Percentiles rank a stretch among this genome's conserved stretches.
phyloP scores from a whole-genome alignment of 2,797 vertebrate species.

The Nannoperca obscura region DNA sequence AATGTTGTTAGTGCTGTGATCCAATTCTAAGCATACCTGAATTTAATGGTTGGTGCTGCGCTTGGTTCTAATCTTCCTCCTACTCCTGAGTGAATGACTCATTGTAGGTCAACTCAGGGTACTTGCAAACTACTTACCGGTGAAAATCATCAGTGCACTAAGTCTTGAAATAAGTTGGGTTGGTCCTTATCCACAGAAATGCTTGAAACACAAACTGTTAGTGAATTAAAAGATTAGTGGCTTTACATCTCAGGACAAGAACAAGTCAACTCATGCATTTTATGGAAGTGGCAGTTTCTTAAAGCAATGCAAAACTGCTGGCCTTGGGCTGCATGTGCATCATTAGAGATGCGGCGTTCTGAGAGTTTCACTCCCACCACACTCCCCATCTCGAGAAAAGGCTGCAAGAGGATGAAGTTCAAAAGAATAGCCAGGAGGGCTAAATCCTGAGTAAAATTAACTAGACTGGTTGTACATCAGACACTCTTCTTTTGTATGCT shows the following conservation, averaged over 20 bases:
- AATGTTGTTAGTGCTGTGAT: slow-evolving; percentile 32
- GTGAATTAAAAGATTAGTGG: slow-evolving; percentile 53
- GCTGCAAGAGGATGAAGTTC: slow-evolving; percentile 59
- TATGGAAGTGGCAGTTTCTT: slow-evolving; percentile 60
- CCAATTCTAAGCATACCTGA: slow-evolving; percentile 38
- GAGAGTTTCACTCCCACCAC: slow-evolving; percentile 53
- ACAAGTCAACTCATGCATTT: slow-evolving; percentile 51
- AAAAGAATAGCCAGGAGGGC: slow-evolving; percentile 59
- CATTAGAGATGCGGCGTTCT: slow-evolving; percentile 66
- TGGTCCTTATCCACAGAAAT: slow-evolving; percentile 5
- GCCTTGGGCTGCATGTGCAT: slow-evolving; percentile 66
- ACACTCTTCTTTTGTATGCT: slow-evolving; percentile 22
- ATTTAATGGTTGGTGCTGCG: slow-evolving; percentile 10
- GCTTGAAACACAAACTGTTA: slow-evolving; percentile 33
- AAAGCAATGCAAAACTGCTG: slow-evolving; percentile 61
- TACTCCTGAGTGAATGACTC: slow-evolving; percentile 15
- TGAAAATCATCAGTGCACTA: slow-evolving; percentile 41
- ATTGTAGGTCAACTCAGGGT: slow-evolving; percentile 48
- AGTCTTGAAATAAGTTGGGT: slow-evolving; percentile 22
- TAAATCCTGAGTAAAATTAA: slow-evolving; percentile 53
- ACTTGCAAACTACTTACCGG: slow-evolving; percentile 21
- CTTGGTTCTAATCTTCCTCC: slow-evolving; percentile 32
- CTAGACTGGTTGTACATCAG: slow-evolving; percentile 53
- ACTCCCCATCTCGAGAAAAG: slow-evolving; percentile 40
- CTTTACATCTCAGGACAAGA: slow-evolving; percentile 52